Evolutionary conservation across 2,888 invertebrate genomes (phyloP), one percentile per base, ranked within the genome.

Genomic region (Agrilus cyanescens): DNA sequence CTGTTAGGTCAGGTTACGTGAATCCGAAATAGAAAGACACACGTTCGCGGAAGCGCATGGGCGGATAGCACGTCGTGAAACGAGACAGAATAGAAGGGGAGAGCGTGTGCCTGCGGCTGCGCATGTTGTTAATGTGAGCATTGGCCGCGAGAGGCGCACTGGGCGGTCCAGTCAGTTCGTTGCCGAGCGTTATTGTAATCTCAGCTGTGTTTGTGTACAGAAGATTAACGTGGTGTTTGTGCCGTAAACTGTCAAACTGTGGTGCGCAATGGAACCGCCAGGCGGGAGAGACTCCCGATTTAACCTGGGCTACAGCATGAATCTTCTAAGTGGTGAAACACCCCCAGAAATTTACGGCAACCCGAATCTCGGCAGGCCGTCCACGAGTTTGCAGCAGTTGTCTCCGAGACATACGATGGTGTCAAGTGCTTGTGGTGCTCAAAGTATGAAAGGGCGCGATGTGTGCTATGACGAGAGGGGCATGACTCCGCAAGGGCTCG

Each of bases 281-380:
- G 82, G 85, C 79, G 85, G 85, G 76, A 81, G 86, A 74, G 87
- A 86, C 76, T 81, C 85, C 80, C 85, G 87, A 71, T 87, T 85
- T 72, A 85, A 83, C 73, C 79, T 86, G 72, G 82, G 84, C 66
- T 87, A 87, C 71, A 80, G 82, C 71, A 86, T 87, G 79, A 85
- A 86, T 62, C 74, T 87, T 65, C 76, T 85, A 60, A 75, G 78
- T 58, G 79, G 83, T 60, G 87, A 87, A 62, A 80, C 82, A 63
- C 76, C 80, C 52, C 68, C 74, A 48, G 87, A 87, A 62, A 83
- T 87, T 68, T 87, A 87, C 69, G 82, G 80, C 50, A 72, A 70
- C 57, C 62, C 63, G 38, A 57, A 57, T 46, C 62, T 70, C 46
- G 73, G 74, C 45, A 70, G 80, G 55, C 79, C 80, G 49, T 76